Percentiles rank a stretch among this genome's conserved stretches.
These are phyloP conservation scores for Crax fasciolata DNA, from an alignment of 2,797 vertebrate genomes.

Conservation along the genomic window DNA sequence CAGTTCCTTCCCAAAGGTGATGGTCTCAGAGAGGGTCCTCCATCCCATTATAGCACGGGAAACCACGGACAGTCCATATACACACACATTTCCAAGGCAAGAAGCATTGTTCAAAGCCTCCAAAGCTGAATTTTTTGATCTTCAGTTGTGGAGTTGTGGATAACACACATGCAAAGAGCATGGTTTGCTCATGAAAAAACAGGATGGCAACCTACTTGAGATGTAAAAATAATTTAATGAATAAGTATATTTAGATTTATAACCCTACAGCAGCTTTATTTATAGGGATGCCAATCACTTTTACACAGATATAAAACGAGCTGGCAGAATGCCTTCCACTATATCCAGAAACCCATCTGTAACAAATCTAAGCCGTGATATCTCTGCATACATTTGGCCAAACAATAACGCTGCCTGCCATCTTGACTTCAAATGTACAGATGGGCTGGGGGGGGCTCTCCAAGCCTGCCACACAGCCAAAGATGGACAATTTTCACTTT, in stretches of 20 bases:
- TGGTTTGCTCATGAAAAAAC: not conserved
- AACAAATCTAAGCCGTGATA: constrained; percentile 61
- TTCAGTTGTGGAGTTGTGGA: not conserved
- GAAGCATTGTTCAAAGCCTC: not conserved
- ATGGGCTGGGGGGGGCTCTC: not conserved
- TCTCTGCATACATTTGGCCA: constrained; percentile 38
- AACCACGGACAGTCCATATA: not conserved
- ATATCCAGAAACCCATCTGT: constrained; percentile 70
- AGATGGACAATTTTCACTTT: not conserved
- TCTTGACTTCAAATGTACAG: not conserved
- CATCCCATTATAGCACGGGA: not conserved
- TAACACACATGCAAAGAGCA: not conserved
- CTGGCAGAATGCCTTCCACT: constrained; percentile 65
- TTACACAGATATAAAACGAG: constrained; percentile 60
- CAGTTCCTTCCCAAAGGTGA: not conserved
- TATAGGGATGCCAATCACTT: constrained; percentile 74
- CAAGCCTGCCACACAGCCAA: not conserved
- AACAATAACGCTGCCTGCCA: constrained; percentile 18
- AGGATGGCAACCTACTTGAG: constrained; percentile 38
- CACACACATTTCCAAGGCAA: not conserved
- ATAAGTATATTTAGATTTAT: constrained; percentile 73
- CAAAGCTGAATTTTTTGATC: not conserved
- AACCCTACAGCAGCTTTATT: constrained; percentile 68
- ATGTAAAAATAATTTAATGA: constrained; percentile 68
- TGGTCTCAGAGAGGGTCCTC: not conserved